Percentiles rank a stretch among this genome's conserved stretches.
phyloP scores from a whole-genome alignment of 1,140 invertebrate genomes.

The Trachymyrmex septentrionalis region DNA sequence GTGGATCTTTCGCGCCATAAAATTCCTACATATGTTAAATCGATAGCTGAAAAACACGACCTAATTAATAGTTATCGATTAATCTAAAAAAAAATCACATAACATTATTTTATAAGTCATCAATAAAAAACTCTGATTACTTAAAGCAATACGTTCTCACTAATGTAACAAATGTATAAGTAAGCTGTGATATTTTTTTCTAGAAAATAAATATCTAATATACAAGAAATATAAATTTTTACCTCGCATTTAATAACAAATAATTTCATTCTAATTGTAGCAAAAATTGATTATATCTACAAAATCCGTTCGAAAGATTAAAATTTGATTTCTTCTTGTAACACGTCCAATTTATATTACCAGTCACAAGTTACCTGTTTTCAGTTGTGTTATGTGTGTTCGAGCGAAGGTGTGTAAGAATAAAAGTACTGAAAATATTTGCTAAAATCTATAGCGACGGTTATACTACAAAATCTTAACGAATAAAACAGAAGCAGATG shows the following conservation, averaged over 20 bases:
- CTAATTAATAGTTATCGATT: conserved; percentile 67
- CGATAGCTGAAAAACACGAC: conserved; percentile 25
- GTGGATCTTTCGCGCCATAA: conserved; percentile 25
- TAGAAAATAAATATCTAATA: not conserved
- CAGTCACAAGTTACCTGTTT: not conserved
- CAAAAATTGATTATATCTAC: conserved; percentile 1
- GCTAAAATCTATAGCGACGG: conserved; percentile 18
- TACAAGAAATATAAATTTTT: not conserved
- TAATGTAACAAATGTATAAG: not conserved
- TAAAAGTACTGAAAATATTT: conserved; percentile 20
- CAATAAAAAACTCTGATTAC: conserved; percentile 12
- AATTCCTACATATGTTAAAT: not conserved
- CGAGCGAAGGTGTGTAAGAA: not conserved
- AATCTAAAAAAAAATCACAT: conserved; percentile 40
- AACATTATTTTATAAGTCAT: conserved; percentile 35
- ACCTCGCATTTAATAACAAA: not conserved
- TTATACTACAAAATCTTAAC: conserved; percentile 27
- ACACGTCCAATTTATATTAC: not conserved
- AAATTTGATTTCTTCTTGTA: not conserved
- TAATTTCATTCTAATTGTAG: not conserved
- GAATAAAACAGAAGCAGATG: conserved; percentile 49
- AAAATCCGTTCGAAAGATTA: not conserved
- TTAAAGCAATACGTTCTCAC: conserved; percentile 35
- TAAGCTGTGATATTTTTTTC: not conserved
- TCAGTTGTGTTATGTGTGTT: conserved; percentile 9